Evolutionary conservation across 2,888 invertebrate genomes (phyloP).

Genomic region (Fabriciana adippe): DNA sequence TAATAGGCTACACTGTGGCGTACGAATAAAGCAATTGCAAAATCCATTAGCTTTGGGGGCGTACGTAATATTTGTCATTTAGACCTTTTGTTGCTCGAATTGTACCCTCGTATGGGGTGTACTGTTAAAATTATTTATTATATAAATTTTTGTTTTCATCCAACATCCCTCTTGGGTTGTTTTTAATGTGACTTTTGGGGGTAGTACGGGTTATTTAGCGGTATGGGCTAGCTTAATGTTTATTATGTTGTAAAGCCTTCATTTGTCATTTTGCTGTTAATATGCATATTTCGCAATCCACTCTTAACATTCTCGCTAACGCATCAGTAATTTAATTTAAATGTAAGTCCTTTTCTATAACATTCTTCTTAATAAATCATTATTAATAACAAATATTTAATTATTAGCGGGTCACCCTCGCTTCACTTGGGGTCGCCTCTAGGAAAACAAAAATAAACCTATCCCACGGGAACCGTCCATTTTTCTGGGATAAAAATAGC

Average conservation of each 20-base stretch:
- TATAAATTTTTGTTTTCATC: conserved; percentile 62
- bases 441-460: no score
- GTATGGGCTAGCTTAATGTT: conserved; percentile 43
- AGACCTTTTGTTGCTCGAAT: conserved; percentile 67
- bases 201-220: conserved; percentile 49
- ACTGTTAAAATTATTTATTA: conserved; percentile 69
- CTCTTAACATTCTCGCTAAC: no score
- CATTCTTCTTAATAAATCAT: no score
- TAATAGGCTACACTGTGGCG: conserved; percentile 60
- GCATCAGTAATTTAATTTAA: no score
- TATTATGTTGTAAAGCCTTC: conserved; percentile 43
- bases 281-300: background rate
- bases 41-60: conserved; percentile 71
- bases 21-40: conserved; percentile 65
- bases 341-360: no score
- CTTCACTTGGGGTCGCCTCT: no score
- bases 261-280: conserved; percentile 42
- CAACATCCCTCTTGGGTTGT: conserved; percentile 58
- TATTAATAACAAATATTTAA: no score
- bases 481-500: no score
- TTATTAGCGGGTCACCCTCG: no score
- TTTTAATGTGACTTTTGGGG: conserved; percentile 66
- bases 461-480: no score
- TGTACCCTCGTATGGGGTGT: conserved; percentile 55
- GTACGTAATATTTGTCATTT: conserved; percentile 76